A percentile compares a stretch with the other conserved stretches of the same genome.
These are phyloP conservation scores for Belgica antarctica DNA, from an alignment of 2,888 invertebrate species.

Conservation along the genomic window DNA sequence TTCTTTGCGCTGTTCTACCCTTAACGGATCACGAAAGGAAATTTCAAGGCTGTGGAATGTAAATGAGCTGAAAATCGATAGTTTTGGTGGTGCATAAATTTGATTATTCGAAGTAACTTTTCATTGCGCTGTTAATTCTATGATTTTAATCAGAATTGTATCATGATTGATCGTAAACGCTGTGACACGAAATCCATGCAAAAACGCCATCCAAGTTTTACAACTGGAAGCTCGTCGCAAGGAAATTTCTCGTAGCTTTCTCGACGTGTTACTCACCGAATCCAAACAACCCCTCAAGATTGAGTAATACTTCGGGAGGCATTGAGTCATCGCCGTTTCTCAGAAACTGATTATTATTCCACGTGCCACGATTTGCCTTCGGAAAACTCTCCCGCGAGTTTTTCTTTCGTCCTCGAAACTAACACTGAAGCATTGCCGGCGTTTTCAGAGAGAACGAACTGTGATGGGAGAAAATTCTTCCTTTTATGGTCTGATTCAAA, in stretches of 20 bases:
- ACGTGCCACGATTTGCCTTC: background rate
- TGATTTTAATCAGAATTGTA: no score
- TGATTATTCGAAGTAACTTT: no score
- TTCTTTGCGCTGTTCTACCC: background rate
- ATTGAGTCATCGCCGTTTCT: conserved; percentile 34
- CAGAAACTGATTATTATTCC: background rate
- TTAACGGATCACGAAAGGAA: background rate
- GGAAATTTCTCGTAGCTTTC: background rate
- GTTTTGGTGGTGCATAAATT: background rate
- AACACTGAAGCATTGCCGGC: conserved; percentile 18
- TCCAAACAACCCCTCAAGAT: no score
- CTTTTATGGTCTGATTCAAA: conserved; percentile 27
- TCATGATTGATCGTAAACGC: no score
- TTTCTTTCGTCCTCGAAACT: background rate
- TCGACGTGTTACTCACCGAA: no score
- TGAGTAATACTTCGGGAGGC: background rate
- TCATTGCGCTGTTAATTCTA: no score
- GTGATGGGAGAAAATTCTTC: background rate
- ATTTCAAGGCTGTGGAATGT: conserved; percentile 1
- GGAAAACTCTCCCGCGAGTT: background rate
- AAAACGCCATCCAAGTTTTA: no score
- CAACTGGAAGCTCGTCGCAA: no score
- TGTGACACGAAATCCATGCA: no score
- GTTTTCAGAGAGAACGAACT: background rate
- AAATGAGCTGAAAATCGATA: conserved; percentile 20